Conservation (phyloP, 2,113 vertebrate species). For the Tonatia bakeri region DNA sequence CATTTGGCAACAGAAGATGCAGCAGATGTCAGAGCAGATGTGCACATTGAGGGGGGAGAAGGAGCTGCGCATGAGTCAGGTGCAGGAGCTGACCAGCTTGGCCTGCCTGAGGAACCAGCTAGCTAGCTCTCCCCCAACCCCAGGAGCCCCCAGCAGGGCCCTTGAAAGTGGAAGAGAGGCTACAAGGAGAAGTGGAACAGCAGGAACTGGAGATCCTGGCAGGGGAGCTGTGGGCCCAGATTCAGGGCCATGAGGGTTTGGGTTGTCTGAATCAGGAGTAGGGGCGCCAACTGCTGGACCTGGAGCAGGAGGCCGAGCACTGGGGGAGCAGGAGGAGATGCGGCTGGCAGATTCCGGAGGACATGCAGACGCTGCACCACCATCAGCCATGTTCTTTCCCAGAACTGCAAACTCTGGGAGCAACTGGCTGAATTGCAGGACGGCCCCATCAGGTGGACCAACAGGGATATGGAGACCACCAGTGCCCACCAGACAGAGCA, state of each 20-base stretch:
- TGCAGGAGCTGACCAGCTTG: constrained; percentile 85
- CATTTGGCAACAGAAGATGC: constrained; percentile 90
- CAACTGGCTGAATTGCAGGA: constrained; percentile 97
- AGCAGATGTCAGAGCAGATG: constrained; percentile 89
- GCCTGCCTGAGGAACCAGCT: constrained; percentile 83
- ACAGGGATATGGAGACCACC: constrained; percentile 96
- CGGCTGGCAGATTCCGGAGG: constrained; percentile 90
- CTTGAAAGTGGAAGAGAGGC: constrained; percentile 83
- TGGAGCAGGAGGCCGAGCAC: constrained; percentile 85
- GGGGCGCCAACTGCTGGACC: constrained; percentile 86
- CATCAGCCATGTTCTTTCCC: constrained; percentile 91
- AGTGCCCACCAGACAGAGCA: constrained; percentile 93
- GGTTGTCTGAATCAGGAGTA: constrained; percentile 90
- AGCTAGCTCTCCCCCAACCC: constrained; percentile 86
- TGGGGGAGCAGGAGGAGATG: constrained; percentile 84
- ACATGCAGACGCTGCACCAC: constrained; percentile 93
- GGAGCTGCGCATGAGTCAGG: constrained; percentile 80
- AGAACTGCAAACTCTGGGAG: constrained; percentile 94
- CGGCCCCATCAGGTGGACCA: constrained; percentile 94
- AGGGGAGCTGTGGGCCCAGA: constrained; percentile 86
- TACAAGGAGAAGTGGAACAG: constrained; percentile 82
- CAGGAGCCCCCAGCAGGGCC: constrained; percentile 77
- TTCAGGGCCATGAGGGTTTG: constrained; percentile 91
- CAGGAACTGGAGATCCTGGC: constrained; percentile 84
- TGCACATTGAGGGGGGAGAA: constrained; percentile 87